Evolutionary conservation across 2,113 vertebrate species (phyloP).

Genomic region (Tretioscincus oriximinensis): DNA sequence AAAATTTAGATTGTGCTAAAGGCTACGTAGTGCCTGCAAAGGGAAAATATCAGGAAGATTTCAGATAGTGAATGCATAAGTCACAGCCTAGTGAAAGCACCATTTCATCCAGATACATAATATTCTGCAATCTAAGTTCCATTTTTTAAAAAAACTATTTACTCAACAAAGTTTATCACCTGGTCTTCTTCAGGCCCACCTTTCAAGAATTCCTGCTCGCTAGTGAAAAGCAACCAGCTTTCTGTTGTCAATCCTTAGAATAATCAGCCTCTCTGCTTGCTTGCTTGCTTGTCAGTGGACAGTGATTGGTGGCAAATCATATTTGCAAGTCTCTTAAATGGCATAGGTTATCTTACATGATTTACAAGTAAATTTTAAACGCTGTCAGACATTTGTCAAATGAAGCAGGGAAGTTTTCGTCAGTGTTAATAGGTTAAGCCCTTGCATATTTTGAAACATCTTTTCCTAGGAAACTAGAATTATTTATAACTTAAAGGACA

Average conservation of each 20-base stretch:
- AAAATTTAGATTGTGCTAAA: not conserved
- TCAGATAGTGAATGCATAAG: not conserved
- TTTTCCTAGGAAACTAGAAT: slow-evolving; percentile 35
- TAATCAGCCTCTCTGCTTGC: not conserved
- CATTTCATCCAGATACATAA: accelerated
- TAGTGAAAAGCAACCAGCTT: not conserved
- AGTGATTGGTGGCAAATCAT: not conserved
- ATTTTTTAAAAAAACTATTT: no score
- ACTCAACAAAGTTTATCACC: no score
- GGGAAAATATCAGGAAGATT: not conserved
- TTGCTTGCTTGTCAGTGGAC: not conserved
- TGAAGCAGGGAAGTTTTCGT: slow-evolving; percentile 27
- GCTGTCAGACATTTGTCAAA: slow-evolving; percentile 34
- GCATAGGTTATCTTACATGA: slow-evolving; percentile 10
- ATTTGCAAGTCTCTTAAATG: slow-evolving; percentile 23
- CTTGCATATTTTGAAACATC: slow-evolving; percentile 15
- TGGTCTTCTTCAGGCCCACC: accelerated
- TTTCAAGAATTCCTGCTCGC: not conserved
- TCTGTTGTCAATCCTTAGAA: not conserved
- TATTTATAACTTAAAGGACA: slow-evolving; percentile 36
- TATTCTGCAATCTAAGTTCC: not conserved
- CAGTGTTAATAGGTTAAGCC: slow-evolving; percentile 28
- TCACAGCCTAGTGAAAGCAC: not conserved
- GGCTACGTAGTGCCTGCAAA: not conserved
- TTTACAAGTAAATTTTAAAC: slow-evolving; percentile 4